These are phyloP conservation scores for Drosophila elegans DNA, from an alignment of 1,140 invertebrate genomes.

Conservation along the genomic window DNA sequence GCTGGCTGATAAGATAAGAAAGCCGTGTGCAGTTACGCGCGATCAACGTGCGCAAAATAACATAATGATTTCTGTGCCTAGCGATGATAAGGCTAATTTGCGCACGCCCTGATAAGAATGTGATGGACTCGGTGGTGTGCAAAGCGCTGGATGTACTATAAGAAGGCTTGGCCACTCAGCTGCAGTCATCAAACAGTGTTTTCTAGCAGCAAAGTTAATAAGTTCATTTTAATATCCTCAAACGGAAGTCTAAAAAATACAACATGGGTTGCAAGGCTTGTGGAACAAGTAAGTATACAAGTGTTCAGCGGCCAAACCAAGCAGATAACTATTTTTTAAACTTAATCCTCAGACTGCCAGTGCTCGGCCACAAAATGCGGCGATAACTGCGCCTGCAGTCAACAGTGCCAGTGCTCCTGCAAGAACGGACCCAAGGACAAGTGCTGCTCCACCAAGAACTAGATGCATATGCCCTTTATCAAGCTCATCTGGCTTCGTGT, in stretches of 20 bases:
- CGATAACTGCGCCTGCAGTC: slow-evolving; percentile 70
- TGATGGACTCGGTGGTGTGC: slow-evolving; percentile 34
- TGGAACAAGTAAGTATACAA: slow-evolving; percentile 57
- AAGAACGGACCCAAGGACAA: slow-evolving; percentile 72
- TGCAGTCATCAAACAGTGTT: slow-evolving; percentile 19
- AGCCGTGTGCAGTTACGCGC: slow-evolving; percentile 57
- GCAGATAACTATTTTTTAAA: background rate
- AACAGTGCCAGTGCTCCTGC: slow-evolving; percentile 65
- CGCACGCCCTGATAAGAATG: slow-evolving; percentile 43
- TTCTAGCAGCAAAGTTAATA: slow-evolving; percentile 4
- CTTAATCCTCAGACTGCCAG: slow-evolving; percentile 51
- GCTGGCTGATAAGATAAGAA: slow-evolving; percentile 55
- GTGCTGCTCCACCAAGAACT: slow-evolving; percentile 58
- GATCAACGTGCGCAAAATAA: slow-evolving; percentile 55
- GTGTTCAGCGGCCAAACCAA: background rate
- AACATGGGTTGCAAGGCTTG: slow-evolving; percentile 73
- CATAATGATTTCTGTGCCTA: background rate
- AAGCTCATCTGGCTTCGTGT: slow-evolving; percentile 3
- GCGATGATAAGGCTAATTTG: slow-evolving; percentile 26
- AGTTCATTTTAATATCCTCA: background rate
- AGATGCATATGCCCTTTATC: background rate
- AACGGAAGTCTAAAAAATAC: slow-evolving; percentile 1
- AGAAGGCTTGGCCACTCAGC: slow-evolving; percentile 9
- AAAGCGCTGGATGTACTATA: slow-evolving; percentile 48
- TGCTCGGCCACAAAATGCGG: slow-evolving; percentile 70